Evolutionary conservation across 1,140 invertebrate genomes (phyloP), one percentile per base, ranked within the genome.

Genomic region (Brachionus sp.): DNA sequence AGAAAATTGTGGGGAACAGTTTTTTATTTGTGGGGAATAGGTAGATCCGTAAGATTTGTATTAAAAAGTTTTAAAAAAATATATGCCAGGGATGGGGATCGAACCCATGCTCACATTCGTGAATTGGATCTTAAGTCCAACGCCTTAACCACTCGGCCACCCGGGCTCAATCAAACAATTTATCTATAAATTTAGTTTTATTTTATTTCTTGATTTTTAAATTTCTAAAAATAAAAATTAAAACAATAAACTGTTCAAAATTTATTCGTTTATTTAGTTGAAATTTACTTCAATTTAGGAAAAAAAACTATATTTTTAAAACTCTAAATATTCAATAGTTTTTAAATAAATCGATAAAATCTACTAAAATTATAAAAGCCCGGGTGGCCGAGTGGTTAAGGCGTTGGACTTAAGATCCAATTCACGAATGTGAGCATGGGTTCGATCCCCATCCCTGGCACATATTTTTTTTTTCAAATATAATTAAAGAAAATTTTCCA

Each of bases 81-180:
- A 66, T 35, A 33, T 66, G 64, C 64, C 64, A 66, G 64, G 64
- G 64, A 66, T 66, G 64, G 64, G 64, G 64, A 66, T 66, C 64
- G 64, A 66, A 66, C 64, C 64, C 64, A 66, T 66, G 64, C 64
- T 39, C 35, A 70, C 35, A 70, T 37, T 37, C 35, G 29, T 70
- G 66, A 39, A 70, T 70, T 70, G 66, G 35, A 70, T 70, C 35
- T 70, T 70, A 70, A 70, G 66, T 70, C 66, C 66, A 70, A 70
- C 66, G 66, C 35, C 66, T 70, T 70, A 70, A 70, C 66, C 66
- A 70, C 66, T 70, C 66, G 66, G 35, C 66, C 66, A 39, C 66
- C 66, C 66, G 13, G 66, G 66, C 35, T 66, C 23, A 19, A 5
- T 57, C 1, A 9, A 23, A 57, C 7, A 1, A 35, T 33, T 66